phyloP scores from a whole-genome alignment of 2,888 invertebrate species.

The Phengaris arion region DNA sequence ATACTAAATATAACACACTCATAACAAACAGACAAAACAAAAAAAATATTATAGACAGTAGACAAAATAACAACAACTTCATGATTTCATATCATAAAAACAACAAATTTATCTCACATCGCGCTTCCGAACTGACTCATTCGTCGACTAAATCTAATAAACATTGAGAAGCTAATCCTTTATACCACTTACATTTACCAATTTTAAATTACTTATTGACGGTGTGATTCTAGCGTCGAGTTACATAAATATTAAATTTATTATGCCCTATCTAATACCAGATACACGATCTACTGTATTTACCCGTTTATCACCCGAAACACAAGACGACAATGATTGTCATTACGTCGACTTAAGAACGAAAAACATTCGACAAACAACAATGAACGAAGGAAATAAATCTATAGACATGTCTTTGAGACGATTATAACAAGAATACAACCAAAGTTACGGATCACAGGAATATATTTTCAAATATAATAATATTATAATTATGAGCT shows the following conservation, averaged over 20 bases:
- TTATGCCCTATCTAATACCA: conserved; percentile 73
- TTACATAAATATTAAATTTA: conserved; percentile 63
- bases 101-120: conserved; percentile 74
- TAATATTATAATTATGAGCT: conserved; percentile 40
- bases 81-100: conserved; percentile 38
- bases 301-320: conserved; percentile 76
- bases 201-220: conserved; percentile 59
- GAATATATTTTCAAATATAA: conserved; percentile 44
- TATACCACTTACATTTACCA: conserved; percentile 63
- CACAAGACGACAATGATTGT: conserved; percentile 37
- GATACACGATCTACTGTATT: conserved; percentile 60
- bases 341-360: conserved; percentile 36
- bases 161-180: conserved; percentile 75
- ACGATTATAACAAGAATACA: conserved; percentile 47
- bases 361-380: conserved; percentile 42
- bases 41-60: not conserved
- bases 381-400: conserved; percentile 42
- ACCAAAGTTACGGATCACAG: conserved; percentile 55
- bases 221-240: conserved; percentile 61
- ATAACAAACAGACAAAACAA: not conserved
- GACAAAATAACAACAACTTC: conserved; percentile 6
- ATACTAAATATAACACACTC: not conserved
- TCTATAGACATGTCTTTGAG: conserved; percentile 45
- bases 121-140: conserved; percentile 72
- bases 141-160: conserved; percentile 79